Evolutionary conservation across 1,140 invertebrate species (phyloP).

Genomic region (Saxidomus purpurata): DNA sequence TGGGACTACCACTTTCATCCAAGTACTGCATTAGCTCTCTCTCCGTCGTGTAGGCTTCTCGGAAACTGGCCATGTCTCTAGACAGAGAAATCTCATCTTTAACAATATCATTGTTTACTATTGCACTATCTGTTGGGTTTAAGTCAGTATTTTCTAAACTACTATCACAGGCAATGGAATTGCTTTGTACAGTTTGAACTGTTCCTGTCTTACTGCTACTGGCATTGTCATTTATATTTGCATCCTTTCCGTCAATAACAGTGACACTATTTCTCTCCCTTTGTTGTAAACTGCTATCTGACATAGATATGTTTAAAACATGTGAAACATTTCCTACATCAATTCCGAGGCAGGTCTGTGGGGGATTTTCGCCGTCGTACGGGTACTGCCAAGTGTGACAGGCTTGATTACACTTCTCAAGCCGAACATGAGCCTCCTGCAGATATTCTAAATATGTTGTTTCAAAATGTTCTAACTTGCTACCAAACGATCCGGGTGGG

Average conservation of each 20-base stretch:
- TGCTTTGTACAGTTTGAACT: constrained; percentile 16
- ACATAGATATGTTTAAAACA: not conserved
- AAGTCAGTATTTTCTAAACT: constrained; percentile 34
- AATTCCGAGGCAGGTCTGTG: constrained; percentile 79
- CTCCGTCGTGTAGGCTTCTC: constrained; percentile 10
- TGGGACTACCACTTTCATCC: constrained; percentile 58
- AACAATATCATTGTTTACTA: constrained; percentile 28
- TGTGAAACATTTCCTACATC: not conserved
- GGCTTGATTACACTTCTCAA: constrained; percentile 91
- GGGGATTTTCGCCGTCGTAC: constrained; percentile 90
- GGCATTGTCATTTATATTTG: not conserved
- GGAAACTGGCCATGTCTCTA: not conserved
- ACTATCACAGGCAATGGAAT: constrained; percentile 11
- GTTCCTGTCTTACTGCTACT: not conserved
- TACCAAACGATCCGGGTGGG: constrained; percentile 66
- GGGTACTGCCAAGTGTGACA: constrained; percentile 92
- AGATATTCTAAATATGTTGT: constrained; percentile 88
- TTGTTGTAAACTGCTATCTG: not conserved
- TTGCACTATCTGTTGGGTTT: constrained; percentile 55
- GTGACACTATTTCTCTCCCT: constrained; percentile 12
- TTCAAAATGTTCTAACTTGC: constrained; percentile 76
- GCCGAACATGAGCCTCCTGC: constrained; percentile 92
- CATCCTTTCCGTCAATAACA: not conserved
- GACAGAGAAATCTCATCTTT: constrained; percentile 9
- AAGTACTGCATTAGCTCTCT: constrained; percentile 52